Conservation (phyloP, 1,140 invertebrate species). For the Lamellibrachia luymesi region DNA sequence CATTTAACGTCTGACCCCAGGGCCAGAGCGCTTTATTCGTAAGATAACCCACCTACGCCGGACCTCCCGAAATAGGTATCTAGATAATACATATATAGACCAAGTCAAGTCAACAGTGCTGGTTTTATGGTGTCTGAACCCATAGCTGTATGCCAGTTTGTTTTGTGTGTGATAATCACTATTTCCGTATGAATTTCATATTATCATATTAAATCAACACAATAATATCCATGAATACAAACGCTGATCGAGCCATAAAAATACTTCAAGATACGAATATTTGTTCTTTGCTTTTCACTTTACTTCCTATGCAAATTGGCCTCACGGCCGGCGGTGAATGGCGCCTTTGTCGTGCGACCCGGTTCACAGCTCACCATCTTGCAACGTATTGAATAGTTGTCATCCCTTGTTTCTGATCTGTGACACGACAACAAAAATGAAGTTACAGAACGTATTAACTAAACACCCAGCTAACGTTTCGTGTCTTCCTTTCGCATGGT, state of each 20-base stretch:
- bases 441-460: not conserved
- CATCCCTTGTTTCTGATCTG: too few species aligned
- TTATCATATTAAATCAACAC: not conserved
- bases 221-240: not conserved
- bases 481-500: too few species aligned
- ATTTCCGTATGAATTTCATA: not conserved
- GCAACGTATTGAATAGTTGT: too few species aligned
- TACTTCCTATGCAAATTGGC: not conserved
- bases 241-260: not conserved
- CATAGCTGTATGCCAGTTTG: not conserved
- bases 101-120: not conserved
- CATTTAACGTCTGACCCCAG: not conserved
- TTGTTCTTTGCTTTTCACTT: not conserved
- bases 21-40: not conserved
- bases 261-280: not conserved
- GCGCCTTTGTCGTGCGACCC: too few species aligned
- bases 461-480: too few species aligned
- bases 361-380: too few species aligned
- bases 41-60: not conserved
- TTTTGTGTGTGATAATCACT: not conserved
- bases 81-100: not conserved
- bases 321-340: too few species aligned
- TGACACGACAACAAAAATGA: too few species aligned
- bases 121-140: not conserved
- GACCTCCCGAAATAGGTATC: not conserved